Base-by-base conservation (phyloP, 2,888 invertebrate species). In the Drosophila percnosoma region DNA sequence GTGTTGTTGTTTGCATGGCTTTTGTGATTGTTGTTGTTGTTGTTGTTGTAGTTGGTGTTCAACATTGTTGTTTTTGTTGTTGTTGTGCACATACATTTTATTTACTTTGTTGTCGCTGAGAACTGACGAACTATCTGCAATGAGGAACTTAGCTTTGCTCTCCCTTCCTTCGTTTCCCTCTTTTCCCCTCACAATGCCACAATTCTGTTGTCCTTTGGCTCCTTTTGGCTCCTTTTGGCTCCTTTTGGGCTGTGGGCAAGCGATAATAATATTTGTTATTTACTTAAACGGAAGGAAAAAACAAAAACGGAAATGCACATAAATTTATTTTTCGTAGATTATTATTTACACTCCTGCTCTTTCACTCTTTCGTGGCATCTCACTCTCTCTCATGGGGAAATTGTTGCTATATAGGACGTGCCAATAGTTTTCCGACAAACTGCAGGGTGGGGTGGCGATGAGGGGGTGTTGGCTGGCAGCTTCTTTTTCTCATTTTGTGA, bases 261-360 rank as follows among this genome's bases (percentile, higher is more conserved):
- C 91, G 91, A 91, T 91, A 91, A 90, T 87, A 91, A 91, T 91
- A 91, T 91, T 91, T 91, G 91, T 91, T 91, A 90, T 91, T 91
- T 91, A 88, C 91, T 91, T 87, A 82, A 82, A 79, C 91, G 91
- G 91, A 91, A 91, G 91, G 90, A 91, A 91, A 82, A 79, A 71
- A 78, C 82, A 83, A 69, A 90, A 89, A 90, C 90, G 91, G 91
- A 91, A 91, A 90, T 91, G 90, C 91, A 91, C 91, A 91, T 91
- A 91, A 91, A 91, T 91, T 91, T 90, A 85, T 90, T 90, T 91
- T 84, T 79, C 80, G 66, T 80, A 74, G 88, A 89, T 89, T 89
- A 87, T 87, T 87, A 85, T 80, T 78, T 78, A 70, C 66, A 52
- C 29, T 18, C 65, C 0, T 38, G 4, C 62, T n/a, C 33, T 5